Base-by-base conservation (phyloP, 1,140 invertebrate genomes). In the Diabrotica virgifera region DNA sequence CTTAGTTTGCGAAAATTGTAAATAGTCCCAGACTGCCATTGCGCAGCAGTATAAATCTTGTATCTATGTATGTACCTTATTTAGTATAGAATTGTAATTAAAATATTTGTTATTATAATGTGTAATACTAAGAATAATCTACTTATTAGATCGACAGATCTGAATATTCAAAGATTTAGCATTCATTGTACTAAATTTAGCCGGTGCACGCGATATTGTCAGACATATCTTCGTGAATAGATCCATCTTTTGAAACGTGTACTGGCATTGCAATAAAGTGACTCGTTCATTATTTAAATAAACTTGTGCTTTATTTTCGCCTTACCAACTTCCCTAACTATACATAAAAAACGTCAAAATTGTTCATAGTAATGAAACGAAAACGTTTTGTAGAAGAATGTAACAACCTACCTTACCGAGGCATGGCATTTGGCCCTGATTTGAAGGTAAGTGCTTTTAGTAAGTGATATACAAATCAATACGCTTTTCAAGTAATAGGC, bases 51-150 rank as follows among this genome's bases (percentile, higher is more conserved):
- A 77, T 76, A 77, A 77, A 76, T 68, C 71, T 77, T 77, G 75
- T 79, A 77, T 78, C 71, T 78, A 78, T 79, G 77, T 79, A 79
- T 79, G 76, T 79, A 78, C 72, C 70, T 76, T 79, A 78, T 71
- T 70, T 76, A 77, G 75, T 63, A 36, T 76, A 77, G 70, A 70
- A 66, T 61, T 69, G 65, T 74, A 74, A 74, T 63, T 65, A 74
- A 59, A 68, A 74, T 74, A 72, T 76, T 77, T 76, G 74, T 77
- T 77, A 76, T 76, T 74, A 72, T 72, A 71, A 62, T 68, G 63
- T 73, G 68, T 73, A 71, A 64, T 66, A 66, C 55, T 69, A 70
- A 69, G 64, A 70, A 62, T 58, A 68, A 64, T 68, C 68, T 70
- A 70, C 40, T 10, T 46, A 46, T 46, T 64, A 65, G 62, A 65